A percentile compares a stretch with the other conserved stretches of the same genome.
Evolutionary conservation across 1,140 invertebrate genomes (phyloP).

Genomic region (Oedothorax gibbosus): DNA sequence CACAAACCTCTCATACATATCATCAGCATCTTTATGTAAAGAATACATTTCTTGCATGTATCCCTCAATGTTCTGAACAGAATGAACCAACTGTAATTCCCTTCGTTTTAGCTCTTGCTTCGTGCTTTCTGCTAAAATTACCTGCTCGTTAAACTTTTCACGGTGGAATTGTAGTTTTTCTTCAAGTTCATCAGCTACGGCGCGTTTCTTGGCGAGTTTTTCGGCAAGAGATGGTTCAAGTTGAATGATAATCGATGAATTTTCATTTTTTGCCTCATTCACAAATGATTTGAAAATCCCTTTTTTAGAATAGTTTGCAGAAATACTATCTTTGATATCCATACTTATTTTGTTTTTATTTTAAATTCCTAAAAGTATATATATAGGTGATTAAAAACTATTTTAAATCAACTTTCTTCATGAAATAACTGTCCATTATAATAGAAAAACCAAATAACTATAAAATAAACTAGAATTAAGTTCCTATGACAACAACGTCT

Average conservation of each 20-base stretch:
- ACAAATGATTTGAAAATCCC: neutral
- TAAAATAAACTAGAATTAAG: too few relatives aligned
- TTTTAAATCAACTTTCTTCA: too few relatives aligned
- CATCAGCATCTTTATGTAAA: neutral
- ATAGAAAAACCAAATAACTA: too few relatives aligned
- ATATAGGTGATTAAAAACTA: neutral
- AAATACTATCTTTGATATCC: neutral
- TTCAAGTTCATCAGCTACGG: conserved; percentile 20
- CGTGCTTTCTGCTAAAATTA: neutral
- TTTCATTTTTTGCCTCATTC: neutral
- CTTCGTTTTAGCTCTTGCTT: neutral
- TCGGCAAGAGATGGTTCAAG: conserved; percentile 8
- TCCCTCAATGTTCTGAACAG: neutral
- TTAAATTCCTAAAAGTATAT: neutral
- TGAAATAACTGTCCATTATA: too few relatives aligned
- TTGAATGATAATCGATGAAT: neutral
- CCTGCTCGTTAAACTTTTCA: neutral
- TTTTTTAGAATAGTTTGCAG: neutral
- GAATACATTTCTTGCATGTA: conserved; percentile 25
- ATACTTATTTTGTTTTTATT: neutral
- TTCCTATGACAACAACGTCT: too few relatives aligned
- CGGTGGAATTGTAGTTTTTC: conserved; percentile 3
- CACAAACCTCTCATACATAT: neutral
- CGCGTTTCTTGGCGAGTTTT: neutral
- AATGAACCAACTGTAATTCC: neutral